Evolutionary conservation across 2,888 invertebrate species (phyloP).

Genomic region (Tetragonisca angustula): DNA sequence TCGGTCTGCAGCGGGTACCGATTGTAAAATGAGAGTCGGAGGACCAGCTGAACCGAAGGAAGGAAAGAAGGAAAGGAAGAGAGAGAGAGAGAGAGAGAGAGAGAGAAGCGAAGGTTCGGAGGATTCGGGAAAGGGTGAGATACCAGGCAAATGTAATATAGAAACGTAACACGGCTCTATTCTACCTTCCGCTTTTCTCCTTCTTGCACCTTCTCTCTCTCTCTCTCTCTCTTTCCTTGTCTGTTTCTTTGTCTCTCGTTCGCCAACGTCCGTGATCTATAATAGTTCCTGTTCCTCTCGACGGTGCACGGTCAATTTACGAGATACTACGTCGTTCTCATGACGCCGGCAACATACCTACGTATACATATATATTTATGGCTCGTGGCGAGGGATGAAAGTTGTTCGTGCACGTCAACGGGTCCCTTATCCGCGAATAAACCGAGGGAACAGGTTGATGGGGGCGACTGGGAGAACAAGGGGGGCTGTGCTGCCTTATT

Average conservation of each 20-base stretch:
- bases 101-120: slow-evolving; percentile 1
- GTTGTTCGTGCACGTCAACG: slow-evolving; percentile 55
- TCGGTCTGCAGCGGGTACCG: slow-evolving; percentile 72
- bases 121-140: slow-evolving; percentile 32
- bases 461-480: not conserved
- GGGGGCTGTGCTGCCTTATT: slow-evolving; percentile 35
- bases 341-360: slow-evolving; percentile 43
- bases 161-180: slow-evolving; percentile 55
- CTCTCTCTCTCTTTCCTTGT: not conserved
- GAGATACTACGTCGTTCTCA: slow-evolving; percentile 54
- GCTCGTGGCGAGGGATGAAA: slow-evolving; percentile 55
- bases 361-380: slow-evolving; percentile 61
- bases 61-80: slow-evolving; percentile 12
- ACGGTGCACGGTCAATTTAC: slow-evolving; percentile 58
- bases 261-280: slow-evolving; percentile 40
- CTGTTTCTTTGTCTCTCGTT: no score
- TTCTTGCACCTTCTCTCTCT: not conserved
- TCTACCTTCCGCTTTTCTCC: slow-evolving; percentile 6
- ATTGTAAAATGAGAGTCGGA: slow-evolving; percentile 71
- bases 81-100: not conserved
- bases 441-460: slow-evolving; percentile 26
- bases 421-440: slow-evolving; percentile 60
- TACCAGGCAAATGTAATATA: slow-evolving; percentile 67
- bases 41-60: slow-evolving; percentile 36
- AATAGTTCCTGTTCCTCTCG: slow-evolving; percentile 50